Evolutionary conservation across 2,797 vertebrate species (phyloP), one percentile per base, ranked within the genome.

Genomic region (Neostethus bicornis): DNA sequence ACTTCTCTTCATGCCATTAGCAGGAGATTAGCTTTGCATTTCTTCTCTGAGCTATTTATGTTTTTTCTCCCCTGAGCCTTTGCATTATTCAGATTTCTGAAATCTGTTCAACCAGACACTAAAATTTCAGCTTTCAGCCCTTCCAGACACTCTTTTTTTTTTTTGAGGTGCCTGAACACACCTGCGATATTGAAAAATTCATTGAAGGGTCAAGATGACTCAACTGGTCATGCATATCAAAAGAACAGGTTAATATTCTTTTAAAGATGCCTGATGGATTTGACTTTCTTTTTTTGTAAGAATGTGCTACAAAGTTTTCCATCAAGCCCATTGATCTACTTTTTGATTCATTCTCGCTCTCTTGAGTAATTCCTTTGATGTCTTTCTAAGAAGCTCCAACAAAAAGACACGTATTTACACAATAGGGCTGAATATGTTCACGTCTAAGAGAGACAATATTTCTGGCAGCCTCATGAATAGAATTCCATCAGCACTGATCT

Each of bases 401-500:
- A 19, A 37, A 31, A 41, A 34, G 35, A 41, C 19, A 45, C 51
- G 45, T 39, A 24, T 61, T 49, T 24, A 43, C n/a, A 3, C 31
- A 48, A 26, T 4, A 32, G 24, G 16, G 42, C 32, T 31, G 32
- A 13, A 44, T 10, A 35, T 8, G 49, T 31, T 65, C 17, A 35
- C 17, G 23, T 53, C 38, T 59, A 60, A 42, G 45, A 60, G 64
- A 49, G 56, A 35, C 11, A 42, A 62, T 24, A 16, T 61, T 66
- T 70, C 38, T 43, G 67, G 24, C 37, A 23, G 48, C 61, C 38
- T 70, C 61, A 71, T 65, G 67, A 55, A 49, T 79, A 80, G 81
- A 84, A 84, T 83, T 82, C 73, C 77, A 73, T 71, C 72, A 65
- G 69, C 69, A 88, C 86, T 75, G 83, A 88, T 87, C 72, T 39